These are phyloP conservation scores for Chrysotoxum bicinctum DNA, from an alignment of 2,888 invertebrate genomes.

Conservation along the genomic window DNA sequence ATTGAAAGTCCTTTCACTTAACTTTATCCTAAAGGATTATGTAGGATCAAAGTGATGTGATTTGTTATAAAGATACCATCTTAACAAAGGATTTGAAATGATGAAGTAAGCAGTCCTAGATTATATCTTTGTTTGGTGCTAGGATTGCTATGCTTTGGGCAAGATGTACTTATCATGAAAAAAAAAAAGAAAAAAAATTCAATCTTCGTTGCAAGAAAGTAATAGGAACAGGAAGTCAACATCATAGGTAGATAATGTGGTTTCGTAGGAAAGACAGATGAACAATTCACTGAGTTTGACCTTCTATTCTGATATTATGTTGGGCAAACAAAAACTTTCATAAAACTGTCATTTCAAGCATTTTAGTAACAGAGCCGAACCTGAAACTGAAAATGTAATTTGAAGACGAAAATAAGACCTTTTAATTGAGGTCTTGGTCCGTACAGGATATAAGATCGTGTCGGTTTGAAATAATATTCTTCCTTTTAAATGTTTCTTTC, in stretches of 20 bases:
- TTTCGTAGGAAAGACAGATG: neutral
- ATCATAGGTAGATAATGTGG: neutral
- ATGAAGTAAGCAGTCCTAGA: neutral
- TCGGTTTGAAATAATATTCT: no score
- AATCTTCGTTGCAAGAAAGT: neutral
- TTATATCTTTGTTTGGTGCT: conserved; percentile 7
- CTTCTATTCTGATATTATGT: no score
- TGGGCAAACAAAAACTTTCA: no score
- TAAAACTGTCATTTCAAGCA: no score
- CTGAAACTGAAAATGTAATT: no score
- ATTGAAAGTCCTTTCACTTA: conserved; percentile 25
- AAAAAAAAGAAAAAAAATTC: neutral
- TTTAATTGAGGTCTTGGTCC: no score
- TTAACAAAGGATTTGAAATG: conserved; percentile 13
- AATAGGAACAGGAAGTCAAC: neutral
- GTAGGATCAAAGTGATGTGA: conserved; percentile 32
- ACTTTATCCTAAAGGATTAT: conserved; percentile 29
- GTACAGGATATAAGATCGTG: no score
- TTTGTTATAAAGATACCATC: conserved; percentile 24
- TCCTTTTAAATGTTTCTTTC: no score
- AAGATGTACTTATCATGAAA: neutral
- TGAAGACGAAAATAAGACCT: no score
- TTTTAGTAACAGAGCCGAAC: no score
- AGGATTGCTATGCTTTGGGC: neutral
- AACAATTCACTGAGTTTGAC: neutral